Conservation (phyloP, 2,888 invertebrate species). For the Perizoma flavofasciatum region DNA sequence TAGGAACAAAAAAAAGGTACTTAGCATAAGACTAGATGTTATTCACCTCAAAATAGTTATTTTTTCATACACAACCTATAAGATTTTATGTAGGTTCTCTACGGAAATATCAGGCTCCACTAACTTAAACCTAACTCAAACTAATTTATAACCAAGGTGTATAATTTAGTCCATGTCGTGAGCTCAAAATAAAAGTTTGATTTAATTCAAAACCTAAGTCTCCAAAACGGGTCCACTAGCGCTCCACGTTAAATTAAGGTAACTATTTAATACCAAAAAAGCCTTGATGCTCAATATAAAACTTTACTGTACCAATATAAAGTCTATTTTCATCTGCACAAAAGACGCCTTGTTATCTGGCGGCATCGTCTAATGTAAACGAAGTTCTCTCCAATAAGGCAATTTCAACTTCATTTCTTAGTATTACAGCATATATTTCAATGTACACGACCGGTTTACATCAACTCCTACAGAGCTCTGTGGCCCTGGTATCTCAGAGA, state of each 20-base stretch:
- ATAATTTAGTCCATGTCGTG: too few species aligned
- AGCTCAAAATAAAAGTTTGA: too few species aligned
- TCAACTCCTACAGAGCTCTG: conserved; percentile 79
- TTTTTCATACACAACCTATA: too few species aligned
- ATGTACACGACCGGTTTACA: conserved; percentile 36
- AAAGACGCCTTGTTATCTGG: conserved; percentile 63
- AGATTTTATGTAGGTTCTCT: too few species aligned
- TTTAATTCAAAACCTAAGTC: not conserved
- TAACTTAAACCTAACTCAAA: too few species aligned
- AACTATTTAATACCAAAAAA: conserved; percentile 65
- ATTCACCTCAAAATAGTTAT: too few species aligned
- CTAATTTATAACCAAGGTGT: too few species aligned
- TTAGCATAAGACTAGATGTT: too few species aligned
- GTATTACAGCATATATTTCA: conserved; percentile 43
- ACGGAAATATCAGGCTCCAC: too few species aligned
- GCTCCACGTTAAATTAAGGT: conserved; percentile 71
- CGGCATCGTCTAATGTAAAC: conserved; percentile 65
- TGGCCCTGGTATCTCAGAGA: conserved; percentile 78
- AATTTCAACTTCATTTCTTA: conserved; percentile 40
- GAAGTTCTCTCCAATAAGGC: conserved; percentile 32
- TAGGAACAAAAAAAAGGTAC: too few species aligned
- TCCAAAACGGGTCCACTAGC: conserved; percentile 60
- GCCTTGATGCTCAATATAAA: conserved; percentile 8
- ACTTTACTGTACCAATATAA: conserved; percentile 37
- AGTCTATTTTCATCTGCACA: conserved; percentile 47